These are phyloP conservation scores for Drosophila bipectinata DNA, from an alignment of 1,140 invertebrate species.

Conservation along the genomic window DNA sequence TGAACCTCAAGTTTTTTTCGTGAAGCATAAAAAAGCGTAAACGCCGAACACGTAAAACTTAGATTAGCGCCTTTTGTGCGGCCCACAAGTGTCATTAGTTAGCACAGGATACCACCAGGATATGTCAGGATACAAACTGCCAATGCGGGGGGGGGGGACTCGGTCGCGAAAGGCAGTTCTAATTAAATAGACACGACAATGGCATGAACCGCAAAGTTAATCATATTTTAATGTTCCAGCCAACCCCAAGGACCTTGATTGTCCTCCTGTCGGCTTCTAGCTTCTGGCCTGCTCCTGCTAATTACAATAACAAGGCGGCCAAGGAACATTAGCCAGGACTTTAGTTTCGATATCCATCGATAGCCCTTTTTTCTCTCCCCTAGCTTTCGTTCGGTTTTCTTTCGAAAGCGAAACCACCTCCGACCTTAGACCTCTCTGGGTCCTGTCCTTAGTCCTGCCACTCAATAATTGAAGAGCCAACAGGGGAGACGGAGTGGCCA, in stretches of 20 bases:
- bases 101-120: slow-evolving; percentile 51
- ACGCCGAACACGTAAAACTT: slow-evolving; percentile 76
- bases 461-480: slow-evolving; percentile 56
- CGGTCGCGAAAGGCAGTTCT: slow-evolving; percentile 43
- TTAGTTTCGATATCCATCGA: slow-evolving; percentile 59
- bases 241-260: slow-evolving; percentile 31
- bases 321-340: slow-evolving; percentile 37
- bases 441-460: slow-evolving; percentile 22
- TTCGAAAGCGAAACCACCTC: slow-evolving; percentile 25
- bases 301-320: slow-evolving; percentile 70
- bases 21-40: slow-evolving; percentile 60
- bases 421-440: slow-evolving; percentile 6
- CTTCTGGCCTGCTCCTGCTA: slow-evolving; percentile 28
- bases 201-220: slow-evolving; percentile 73
- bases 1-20: slow-evolving; percentile 4
- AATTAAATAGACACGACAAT: slow-evolving; percentile 80
- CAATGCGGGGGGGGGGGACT: too few relatives aligned
- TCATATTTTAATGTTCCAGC: slow-evolving; percentile 76
- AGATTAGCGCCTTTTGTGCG: slow-evolving; percentile 76
- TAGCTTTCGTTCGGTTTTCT: slow-evolving; percentile 12
- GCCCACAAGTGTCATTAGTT: slow-evolving; percentile 70
- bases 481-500: slow-evolving; percentile 6
- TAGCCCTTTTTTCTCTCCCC: slow-evolving; percentile 13
- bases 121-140: slow-evolving; percentile 20
- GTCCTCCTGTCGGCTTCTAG: not conserved